Conservation (phyloP, 1,140 invertebrate species). For the Cherax destructor region DNA sequence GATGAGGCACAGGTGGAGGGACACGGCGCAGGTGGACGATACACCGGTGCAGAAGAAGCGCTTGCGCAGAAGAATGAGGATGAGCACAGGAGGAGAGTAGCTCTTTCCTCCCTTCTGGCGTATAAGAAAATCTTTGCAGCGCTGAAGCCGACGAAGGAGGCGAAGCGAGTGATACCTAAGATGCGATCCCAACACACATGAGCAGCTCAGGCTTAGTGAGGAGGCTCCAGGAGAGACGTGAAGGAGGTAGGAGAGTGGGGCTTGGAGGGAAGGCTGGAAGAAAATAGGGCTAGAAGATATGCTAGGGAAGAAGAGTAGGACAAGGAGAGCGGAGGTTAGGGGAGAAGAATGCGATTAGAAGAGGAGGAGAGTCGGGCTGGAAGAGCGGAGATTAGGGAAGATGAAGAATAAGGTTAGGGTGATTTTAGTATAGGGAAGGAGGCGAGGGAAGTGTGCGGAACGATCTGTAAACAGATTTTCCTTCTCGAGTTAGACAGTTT, state of each 20-base stretch:
- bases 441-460: constrained; percentile 9
- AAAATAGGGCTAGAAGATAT: too few relatives aligned
- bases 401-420: too few relatives aligned
- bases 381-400: too few relatives aligned
- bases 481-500: constrained; percentile 30
- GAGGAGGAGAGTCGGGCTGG: too few relatives aligned
- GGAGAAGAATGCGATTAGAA: too few relatives aligned
- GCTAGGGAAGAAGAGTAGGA: too few relatives aligned
- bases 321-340: too few relatives aligned
- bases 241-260: too few relatives aligned
- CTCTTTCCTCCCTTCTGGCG: not conserved
- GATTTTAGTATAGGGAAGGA: not conserved
- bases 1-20: too few relatives aligned
- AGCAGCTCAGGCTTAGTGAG: constrained; percentile 3
- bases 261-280: too few relatives aligned
- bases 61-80: not conserved
- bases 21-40: not conserved
- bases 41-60: not conserved
- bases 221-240: not conserved
- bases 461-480: constrained; percentile 53
- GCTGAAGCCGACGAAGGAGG: constrained; percentile 14
- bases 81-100: not conserved
- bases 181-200: constrained; percentile 35
- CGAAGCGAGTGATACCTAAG: constrained; percentile 35
- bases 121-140: not conserved